These are phyloP conservation scores for Melanotaenia pygmaea DNA, from an alignment of 2,797 vertebrate genomes.

Conservation along the genomic window DNA sequence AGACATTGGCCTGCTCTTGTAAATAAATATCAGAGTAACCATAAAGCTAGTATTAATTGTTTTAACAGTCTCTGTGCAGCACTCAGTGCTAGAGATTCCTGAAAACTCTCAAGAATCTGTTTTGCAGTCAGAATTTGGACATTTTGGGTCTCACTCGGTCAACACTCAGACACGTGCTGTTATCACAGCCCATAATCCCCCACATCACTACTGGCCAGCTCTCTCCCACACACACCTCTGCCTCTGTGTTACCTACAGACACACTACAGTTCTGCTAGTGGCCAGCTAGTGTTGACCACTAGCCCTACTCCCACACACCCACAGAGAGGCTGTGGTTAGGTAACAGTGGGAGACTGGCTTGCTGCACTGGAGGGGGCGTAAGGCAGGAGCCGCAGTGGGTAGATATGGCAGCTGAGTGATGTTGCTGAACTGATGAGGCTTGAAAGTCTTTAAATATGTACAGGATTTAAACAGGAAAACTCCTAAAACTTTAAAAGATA, in stretches of 20 bases:
- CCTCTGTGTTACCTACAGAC: constrained; percentile 60
- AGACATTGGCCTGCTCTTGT: neutral
- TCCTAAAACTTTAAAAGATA: neutral
- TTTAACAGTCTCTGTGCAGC: neutral
- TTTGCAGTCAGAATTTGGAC: constrained; percentile 40
- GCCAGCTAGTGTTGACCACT: constrained; percentile 79
- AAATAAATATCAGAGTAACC: constrained; percentile 11
- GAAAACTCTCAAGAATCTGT: constrained; percentile 28
- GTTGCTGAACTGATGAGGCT: constrained; percentile 36
- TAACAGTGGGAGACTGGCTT: constrained; percentile 77
- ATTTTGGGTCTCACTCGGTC: constrained; percentile 51
- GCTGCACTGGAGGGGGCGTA: constrained; percentile 67
- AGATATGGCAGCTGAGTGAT: constrained; percentile 63
- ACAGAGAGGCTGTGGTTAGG: constrained; percentile 74
- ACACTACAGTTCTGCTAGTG: constrained; percentile 60
- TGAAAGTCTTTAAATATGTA: constrained; percentile 31
- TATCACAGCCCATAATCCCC: constrained; percentile 66
- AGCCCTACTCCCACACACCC: constrained; percentile 74
- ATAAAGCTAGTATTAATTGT: constrained; percentile 1
- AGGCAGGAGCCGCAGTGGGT: constrained; percentile 71
- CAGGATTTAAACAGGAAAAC: neutral
- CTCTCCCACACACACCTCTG: constrained; percentile 77
- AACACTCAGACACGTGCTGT: constrained; percentile 67
- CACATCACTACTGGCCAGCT: constrained; percentile 63
- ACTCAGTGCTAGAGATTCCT: constrained; percentile 14